These are phyloP conservation scores for Siderastrea radians DNA, from an alignment of 92 coral and sea anemone species.

Conservation along the genomic window DNA sequence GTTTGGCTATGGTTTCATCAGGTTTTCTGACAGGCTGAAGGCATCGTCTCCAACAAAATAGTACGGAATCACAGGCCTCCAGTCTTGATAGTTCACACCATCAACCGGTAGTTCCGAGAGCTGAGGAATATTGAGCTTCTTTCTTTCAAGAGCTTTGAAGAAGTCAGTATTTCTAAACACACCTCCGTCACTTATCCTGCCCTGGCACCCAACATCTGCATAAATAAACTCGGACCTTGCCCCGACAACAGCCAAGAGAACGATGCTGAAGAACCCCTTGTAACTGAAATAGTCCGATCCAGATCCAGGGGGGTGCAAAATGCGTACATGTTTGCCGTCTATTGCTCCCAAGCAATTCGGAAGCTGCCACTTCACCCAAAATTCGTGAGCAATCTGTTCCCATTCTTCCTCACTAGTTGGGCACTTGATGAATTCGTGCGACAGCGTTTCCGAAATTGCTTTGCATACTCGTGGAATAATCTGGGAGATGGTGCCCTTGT, in stretches of 20 bases:
- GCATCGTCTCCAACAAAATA: constrained; percentile 23
- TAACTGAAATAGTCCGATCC: constrained; percentile 44
- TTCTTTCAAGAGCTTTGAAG: constrained; percentile 54
- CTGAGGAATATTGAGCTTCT: constrained; percentile 41
- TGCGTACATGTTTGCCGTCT: constrained; percentile 52
- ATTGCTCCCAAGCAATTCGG: constrained; percentile 64
- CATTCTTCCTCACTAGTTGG: not conserved
- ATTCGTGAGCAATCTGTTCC: not conserved
- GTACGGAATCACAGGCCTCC: constrained; percentile 29
- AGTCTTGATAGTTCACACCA: constrained; percentile 33
- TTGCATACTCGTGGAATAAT: constrained; percentile 65
- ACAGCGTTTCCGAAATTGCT: constrained; percentile 48
- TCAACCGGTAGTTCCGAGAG: constrained; percentile 42
- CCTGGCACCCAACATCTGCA: constrained; percentile 88
- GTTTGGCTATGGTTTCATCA: constrained; percentile 62
- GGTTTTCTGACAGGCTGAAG: too few species aligned
- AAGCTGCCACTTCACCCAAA: constrained; percentile 50
- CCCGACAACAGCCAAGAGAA: constrained; percentile 74
- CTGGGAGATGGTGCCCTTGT: constrained; percentile 60
- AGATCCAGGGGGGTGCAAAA: constrained; percentile 38
- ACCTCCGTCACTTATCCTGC: constrained; percentile 81
- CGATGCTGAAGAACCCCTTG: constrained; percentile 78
- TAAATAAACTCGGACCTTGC: constrained; percentile 65
- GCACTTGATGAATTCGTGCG: constrained; percentile 22
- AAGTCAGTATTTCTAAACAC: constrained; percentile 69